Percentiles rank a stretch among this genome's conserved stretches.
phyloP scores from a whole-genome alignment of 2,888 invertebrate species.

The Acleris sparsana region DNA sequence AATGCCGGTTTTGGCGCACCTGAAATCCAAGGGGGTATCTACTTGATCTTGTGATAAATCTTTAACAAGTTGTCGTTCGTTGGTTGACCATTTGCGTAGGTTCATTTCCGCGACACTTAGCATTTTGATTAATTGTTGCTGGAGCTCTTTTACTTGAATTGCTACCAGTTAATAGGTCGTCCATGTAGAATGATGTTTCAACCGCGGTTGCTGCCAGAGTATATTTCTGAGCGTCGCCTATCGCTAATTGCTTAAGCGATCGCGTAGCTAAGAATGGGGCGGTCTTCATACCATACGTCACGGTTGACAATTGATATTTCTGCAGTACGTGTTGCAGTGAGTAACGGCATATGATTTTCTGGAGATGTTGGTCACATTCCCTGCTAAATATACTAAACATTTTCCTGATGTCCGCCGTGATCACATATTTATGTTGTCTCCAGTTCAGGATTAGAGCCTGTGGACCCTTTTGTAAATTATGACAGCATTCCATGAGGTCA shows the following conservation, averaged over 20 bases:
- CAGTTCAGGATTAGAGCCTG: conserved; percentile 6
- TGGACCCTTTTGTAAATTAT: conserved; percentile 20
- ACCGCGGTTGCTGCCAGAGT: conserved; percentile 13
- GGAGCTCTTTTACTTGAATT: conserved; percentile 2
- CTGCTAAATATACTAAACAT: conserved; percentile 19
- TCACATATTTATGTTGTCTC: conserved; percentile 12
- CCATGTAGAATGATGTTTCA: conserved; percentile 22
- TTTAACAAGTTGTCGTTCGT: conserved; percentile 3
- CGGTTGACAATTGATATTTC: not conserved
- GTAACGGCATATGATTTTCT: conserved; percentile 18
- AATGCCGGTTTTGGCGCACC: not conserved
- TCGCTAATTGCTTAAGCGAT: conserved; percentile 14
- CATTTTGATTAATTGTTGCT: conserved; percentile 24
- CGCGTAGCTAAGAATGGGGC: conserved; percentile 31
- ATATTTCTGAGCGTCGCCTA: not conserved
- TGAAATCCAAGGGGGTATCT: not conserved
- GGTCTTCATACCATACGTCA: conserved; percentile 8
- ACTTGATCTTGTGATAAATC: not conserved
- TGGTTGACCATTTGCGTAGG: conserved; percentile 37
- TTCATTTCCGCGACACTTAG: conserved; percentile 36
- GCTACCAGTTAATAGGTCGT: conserved; percentile 14
- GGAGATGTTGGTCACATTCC: conserved; percentile 11
- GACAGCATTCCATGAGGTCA: conserved; percentile 30
- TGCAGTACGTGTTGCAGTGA: not conserved
- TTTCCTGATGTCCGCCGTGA: conserved; percentile 24